phyloP scores from a whole-genome alignment of 2,113 vertebrate genomes.

The Pteropus alecto region DNA sequence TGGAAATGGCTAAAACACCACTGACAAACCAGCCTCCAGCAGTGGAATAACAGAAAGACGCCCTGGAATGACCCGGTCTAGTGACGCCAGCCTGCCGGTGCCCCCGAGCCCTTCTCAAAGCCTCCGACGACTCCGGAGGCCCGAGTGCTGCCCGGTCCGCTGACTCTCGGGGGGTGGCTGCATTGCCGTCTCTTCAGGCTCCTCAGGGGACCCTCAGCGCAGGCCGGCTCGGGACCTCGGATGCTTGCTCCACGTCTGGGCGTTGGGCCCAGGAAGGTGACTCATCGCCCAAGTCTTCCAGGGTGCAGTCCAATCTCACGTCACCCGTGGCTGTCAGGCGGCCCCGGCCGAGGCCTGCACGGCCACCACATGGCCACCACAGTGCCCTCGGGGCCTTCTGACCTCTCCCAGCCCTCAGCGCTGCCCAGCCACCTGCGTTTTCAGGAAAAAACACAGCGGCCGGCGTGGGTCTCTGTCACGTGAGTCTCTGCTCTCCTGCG shows the following conservation, averaged over 20 bases:
- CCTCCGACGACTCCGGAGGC: not conserved
- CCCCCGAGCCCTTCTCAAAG: not conserved
- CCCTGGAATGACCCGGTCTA: not conserved
- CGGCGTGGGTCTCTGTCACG: rapidly evolving
- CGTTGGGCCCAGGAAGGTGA: constrained; percentile 5
- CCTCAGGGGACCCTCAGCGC: not conserved
- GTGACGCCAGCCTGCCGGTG: rapidly evolving
- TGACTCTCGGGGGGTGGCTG: not conserved
- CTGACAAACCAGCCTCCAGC: too few species aligned
- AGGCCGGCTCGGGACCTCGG: not conserved
- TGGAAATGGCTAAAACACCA: too few species aligned
- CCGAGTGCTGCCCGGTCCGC: rapidly evolving
- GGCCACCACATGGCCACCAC: rapidly evolving
- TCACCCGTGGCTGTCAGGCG: rapidly evolving
- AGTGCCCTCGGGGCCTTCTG: not conserved
- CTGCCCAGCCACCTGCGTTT: too few species aligned
- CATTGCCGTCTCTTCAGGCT: not conserved
- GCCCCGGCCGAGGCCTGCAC: not conserved
- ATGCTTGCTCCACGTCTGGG: not conserved
- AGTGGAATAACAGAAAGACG: not conserved
- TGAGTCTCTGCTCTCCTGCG: not conserved
- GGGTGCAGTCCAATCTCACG: not conserved
- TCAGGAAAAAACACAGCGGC: not conserved
- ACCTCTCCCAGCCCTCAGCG: not conserved
- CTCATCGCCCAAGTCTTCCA: not conserved